Evolutionary conservation across 2,113 vertebrate genomes (phyloP).

Genomic region (Elaphurus davidianus): DNA sequence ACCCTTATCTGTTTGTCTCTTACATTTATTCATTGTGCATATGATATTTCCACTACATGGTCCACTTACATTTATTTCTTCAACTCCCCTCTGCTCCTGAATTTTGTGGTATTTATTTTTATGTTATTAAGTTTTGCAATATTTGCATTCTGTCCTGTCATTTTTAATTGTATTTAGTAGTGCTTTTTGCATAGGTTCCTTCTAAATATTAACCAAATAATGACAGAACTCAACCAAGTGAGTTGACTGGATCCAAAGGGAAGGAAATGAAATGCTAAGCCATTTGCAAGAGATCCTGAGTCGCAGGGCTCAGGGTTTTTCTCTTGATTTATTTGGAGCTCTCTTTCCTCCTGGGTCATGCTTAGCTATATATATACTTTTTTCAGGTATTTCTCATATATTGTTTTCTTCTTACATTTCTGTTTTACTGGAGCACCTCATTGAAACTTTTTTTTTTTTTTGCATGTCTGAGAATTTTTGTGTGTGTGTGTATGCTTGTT

Average conservation of each 20-base stretch:
- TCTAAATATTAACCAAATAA: neutral
- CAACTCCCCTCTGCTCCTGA: neutral
- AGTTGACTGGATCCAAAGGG: neutral
- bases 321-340: neutral
- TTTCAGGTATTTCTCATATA: neutral
- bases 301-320: neutral
- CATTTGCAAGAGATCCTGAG: neutral
- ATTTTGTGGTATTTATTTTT: neutral
- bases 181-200: neutral
- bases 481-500: neutral
- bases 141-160: neutral
- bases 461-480: neutral
- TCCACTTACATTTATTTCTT: neutral
- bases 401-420: neutral
- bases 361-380: neutral
- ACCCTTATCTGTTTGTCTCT: neutral
- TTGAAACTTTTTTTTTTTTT: neutral
- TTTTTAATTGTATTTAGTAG: neutral
- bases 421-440: neutral
- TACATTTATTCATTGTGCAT: neutral
- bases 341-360: neutral
- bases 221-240: neutral
- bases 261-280: neutral
- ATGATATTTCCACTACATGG: neutral
- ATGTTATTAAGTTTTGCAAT: neutral